Evolutionary conservation across 2,797 vertebrate genomes (phyloP).

Genomic region (Fistularia tabacaria): DNA sequence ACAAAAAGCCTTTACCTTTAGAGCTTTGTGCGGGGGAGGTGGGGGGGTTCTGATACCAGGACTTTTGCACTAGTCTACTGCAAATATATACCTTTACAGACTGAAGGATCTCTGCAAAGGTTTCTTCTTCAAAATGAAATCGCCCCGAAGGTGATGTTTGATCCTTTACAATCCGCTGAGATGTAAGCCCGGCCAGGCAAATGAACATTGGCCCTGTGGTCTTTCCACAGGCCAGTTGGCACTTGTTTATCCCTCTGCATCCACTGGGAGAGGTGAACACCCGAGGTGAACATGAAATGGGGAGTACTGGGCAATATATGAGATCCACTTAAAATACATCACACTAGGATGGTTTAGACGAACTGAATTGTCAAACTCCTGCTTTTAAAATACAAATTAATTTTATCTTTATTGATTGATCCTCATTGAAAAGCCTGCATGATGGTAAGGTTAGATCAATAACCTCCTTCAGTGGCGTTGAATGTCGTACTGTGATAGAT

Average conservation of each 20-base stretch:
- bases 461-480: too few species aligned
- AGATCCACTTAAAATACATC: background rate
- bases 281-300: slow-evolving; percentile 7
- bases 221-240: slow-evolving; percentile 19
- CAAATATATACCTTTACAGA: slow-evolving; percentile 45
- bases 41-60: slow-evolving; percentile 10
- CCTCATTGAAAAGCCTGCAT: too few species aligned
- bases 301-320: background rate
- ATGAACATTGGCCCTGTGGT: slow-evolving; percentile 22
- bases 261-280: slow-evolving; percentile 23
- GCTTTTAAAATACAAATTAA: background rate
- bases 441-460: too few species aligned
- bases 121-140: slow-evolving; percentile 47
- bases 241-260: slow-evolving; percentile 51
- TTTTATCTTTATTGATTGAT: too few species aligned
- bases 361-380: background rate
- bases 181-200: slow-evolving; percentile 28
- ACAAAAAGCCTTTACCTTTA: slow-evolving; percentile 1
- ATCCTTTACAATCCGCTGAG: slow-evolving; percentile 55
- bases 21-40: too few species aligned
- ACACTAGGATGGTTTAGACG: background rate
- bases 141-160: slow-evolving; percentile 44
- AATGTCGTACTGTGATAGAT: too few species aligned
- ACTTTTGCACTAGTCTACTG: slow-evolving; percentile 24
- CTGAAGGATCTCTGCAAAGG: slow-evolving; percentile 47